phyloP scores from a whole-genome alignment of 2,888 invertebrate species.

The Iphiclides podalirius region DNA sequence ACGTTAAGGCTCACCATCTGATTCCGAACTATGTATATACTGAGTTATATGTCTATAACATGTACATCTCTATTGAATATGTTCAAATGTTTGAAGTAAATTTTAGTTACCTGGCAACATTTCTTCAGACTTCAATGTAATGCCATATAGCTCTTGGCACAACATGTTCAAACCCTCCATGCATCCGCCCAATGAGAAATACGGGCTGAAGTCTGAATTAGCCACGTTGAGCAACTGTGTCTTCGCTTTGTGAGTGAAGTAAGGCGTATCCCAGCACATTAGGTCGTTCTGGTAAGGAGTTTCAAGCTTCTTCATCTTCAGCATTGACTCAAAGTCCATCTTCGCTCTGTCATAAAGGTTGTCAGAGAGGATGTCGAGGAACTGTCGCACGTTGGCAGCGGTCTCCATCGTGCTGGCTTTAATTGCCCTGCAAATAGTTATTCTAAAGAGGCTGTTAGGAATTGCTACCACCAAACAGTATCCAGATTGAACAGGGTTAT shows the following conservation, averaged over 20 bases:
- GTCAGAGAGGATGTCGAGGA: slow-evolving; percentile 87
- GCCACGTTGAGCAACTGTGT: slow-evolving; percentile 84
- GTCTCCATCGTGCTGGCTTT: slow-evolving; percentile 92
- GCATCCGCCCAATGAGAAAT: slow-evolving; percentile 95
- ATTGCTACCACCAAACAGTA: background rate
- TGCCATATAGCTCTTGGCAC: slow-evolving; percentile 90
- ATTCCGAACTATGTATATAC: no score
- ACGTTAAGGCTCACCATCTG: no score
- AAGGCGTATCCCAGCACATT: slow-evolving; percentile 93
- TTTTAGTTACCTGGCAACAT: slow-evolving; percentile 81
- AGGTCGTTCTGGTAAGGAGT: slow-evolving; percentile 55
- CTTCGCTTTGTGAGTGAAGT: slow-evolving; percentile 88
- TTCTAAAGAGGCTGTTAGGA: background rate
- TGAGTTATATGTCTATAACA: no score
- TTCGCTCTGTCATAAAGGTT: slow-evolving; percentile 85
- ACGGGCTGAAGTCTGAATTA: slow-evolving; percentile 88
- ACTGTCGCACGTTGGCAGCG: slow-evolving; percentile 88
- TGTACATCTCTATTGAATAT: no score
- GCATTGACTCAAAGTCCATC: slow-evolving; percentile 88
- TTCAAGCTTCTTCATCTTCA: slow-evolving; percentile 83
- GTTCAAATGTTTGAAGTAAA: no score
- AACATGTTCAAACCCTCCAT: slow-evolving; percentile 98
- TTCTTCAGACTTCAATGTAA: slow-evolving; percentile 86
- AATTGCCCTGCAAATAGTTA: slow-evolving; percentile 82
- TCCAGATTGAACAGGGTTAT: no score